Evolutionary conservation across 2,888 invertebrate species (phyloP).

Genomic region (Dendrolimus houi): DNA sequence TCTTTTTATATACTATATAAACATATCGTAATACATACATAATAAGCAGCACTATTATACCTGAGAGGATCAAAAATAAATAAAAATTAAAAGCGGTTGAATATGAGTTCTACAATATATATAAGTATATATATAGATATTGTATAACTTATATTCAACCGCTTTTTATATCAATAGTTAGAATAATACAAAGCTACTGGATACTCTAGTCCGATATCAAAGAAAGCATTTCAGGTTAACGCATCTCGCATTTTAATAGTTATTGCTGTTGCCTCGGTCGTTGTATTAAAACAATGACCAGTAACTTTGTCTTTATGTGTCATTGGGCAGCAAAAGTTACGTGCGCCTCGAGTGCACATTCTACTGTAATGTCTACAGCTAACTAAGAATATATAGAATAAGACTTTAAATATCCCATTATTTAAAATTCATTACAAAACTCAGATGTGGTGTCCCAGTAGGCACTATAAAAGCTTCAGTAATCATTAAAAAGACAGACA

Average conservation of each 20-base stretch:
- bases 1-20: too few relatives aligned
- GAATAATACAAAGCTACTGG: too few relatives aligned
- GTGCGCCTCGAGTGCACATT: constrained; percentile 13
- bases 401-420: neutral
- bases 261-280: constrained; percentile 38
- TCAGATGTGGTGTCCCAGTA: neutral
- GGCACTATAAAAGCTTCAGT: neutral
- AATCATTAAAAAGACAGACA: neutral
- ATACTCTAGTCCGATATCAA: too few relatives aligned
- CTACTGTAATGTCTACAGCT: neutral
- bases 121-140: too few relatives aligned
- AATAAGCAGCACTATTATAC: too few relatives aligned
- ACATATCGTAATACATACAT: too few relatives aligned
- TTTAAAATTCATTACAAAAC: neutral
- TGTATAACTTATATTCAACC: too few relatives aligned
- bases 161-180: too few relatives aligned
- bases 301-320: constrained; percentile 62
- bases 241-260: constrained; percentile 55
- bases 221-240: constrained; percentile 37
- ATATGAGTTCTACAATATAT: too few relatives aligned
- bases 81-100: too few relatives aligned
- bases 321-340: constrained; percentile 40
- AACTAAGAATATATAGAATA: neutral
- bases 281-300: constrained; percentile 68
- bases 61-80: too few relatives aligned